Conservation (phyloP, 2,888 invertebrate species). For the Melanargia galathea region DNA sequence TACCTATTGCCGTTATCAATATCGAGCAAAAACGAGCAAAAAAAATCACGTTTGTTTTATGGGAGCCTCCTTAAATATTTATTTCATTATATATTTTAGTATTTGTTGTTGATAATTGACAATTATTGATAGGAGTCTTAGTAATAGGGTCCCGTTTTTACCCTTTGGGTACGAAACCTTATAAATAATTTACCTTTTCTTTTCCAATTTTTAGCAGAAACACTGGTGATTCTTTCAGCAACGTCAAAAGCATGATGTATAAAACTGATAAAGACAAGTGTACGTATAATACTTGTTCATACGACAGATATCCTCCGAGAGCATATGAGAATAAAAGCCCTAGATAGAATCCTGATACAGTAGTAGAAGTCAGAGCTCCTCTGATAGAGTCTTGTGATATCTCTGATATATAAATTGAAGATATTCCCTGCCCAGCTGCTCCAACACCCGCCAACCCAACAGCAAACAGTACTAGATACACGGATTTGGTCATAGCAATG, state of each 20-base stretch:
- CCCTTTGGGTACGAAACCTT: too few species aligned
- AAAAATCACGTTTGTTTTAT: too few species aligned
- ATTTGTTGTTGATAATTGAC: too few species aligned
- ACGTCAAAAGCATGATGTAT: constrained; percentile 53
- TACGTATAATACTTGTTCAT: constrained; percentile 56
- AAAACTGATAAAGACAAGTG: constrained; percentile 56
- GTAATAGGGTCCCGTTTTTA: too few species aligned
- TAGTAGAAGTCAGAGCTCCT: constrained; percentile 61
- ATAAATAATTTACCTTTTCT: constrained; percentile 53
- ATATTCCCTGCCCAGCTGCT: constrained; percentile 66
- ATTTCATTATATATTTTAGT: too few species aligned
- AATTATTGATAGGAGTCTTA: not conserved
- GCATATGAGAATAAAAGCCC: constrained; percentile 63
- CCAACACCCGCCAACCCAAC: constrained; percentile 60
- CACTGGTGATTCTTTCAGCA: constrained; percentile 65
- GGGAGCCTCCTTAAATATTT: too few species aligned
- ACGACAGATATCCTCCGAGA: constrained; percentile 61
- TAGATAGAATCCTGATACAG: constrained; percentile 59
- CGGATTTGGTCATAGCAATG: constrained; percentile 57
- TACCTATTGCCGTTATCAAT: too few species aligned
- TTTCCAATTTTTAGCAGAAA: constrained; percentile 58
- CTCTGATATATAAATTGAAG: constrained; percentile 68
- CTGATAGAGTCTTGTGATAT: constrained; percentile 68
- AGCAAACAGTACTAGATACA: constrained; percentile 55
- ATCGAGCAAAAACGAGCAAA: too few species aligned